Conservation (phyloP, 2,113 vertebrate genomes). For the Corydoras sp. region DNA sequence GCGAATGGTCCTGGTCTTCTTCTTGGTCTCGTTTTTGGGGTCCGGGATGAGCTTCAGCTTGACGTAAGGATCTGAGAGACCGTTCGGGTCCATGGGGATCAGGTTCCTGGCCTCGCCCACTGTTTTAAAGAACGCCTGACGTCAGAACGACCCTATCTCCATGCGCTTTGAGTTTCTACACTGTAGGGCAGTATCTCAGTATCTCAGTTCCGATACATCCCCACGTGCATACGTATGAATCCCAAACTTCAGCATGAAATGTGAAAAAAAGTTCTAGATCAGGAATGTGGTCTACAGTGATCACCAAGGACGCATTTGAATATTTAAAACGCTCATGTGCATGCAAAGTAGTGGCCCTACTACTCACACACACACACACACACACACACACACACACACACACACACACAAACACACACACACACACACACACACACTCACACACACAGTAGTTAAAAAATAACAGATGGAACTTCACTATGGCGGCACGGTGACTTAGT, state of each 20-base stretch:
- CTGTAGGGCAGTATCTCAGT: too few species aligned
- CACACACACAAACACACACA: background rate
- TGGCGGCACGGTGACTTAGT: too few species aligned
- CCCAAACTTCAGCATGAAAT: too few species aligned
- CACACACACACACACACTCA: background rate
- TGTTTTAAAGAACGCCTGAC: constrained; percentile 41
- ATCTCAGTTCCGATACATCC: too few species aligned
- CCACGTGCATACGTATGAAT: too few species aligned
- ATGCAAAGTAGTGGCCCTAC: constrained; percentile 33
- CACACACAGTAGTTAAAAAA: too few species aligned
- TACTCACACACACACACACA: background rate
- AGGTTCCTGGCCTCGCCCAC: constrained; percentile 89
- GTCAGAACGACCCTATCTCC: too few species aligned
- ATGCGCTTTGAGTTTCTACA: too few species aligned
- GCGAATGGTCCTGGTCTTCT: constrained; percentile 96
- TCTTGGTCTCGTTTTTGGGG: constrained; percentile 93
- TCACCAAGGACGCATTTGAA: constrained; percentile 44
- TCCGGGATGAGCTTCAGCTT: constrained; percentile 97
- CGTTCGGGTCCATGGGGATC: constrained; percentile 98
- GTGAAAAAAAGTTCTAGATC: too few species aligned
- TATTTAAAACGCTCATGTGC: constrained; percentile 33
- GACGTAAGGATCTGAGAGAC: constrained; percentile 91
- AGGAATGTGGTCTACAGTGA: too few species aligned
- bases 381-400: background rate
- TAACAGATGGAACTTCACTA: too few species aligned